A percentile compares a stretch with the other conserved stretches of the same genome.
phyloP scores from a whole-genome alignment of 1,140 invertebrate species.

The Rhagoletis zephyria region DNA sequence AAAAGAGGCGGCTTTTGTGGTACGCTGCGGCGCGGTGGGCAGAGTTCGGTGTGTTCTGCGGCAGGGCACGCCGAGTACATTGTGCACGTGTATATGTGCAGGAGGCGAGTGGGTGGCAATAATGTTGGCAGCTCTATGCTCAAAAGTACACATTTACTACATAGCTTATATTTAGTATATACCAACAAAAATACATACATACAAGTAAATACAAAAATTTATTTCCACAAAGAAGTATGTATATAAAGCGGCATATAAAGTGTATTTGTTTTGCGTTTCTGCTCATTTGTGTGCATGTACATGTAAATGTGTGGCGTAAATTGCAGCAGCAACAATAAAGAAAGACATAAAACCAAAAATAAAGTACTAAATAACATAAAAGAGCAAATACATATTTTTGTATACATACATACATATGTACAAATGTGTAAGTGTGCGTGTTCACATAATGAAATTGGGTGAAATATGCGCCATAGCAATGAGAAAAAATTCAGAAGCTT shows the following conservation, averaged over 20 bases:
- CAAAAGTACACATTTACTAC: constrained; percentile 18
- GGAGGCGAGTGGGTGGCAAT: background rate
- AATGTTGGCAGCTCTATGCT: constrained; percentile 5
- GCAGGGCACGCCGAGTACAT: background rate
- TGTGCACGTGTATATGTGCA: background rate
- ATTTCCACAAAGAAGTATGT: too few species aligned
- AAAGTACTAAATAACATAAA: constrained; percentile 14
- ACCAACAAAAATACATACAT: background rate
- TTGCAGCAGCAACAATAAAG: background rate
- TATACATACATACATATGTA: too few species aligned
- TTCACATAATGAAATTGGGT: constrained; percentile 42
- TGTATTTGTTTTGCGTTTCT: background rate
- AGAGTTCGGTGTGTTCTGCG: background rate
- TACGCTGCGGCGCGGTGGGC: background rate
- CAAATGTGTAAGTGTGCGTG: background rate
- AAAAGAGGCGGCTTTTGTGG: background rate
- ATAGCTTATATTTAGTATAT: constrained; percentile 29
- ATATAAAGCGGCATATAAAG: background rate
- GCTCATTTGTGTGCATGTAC: background rate
- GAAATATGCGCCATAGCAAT: constrained; percentile 17
- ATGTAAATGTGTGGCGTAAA: background rate
- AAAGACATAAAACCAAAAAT: constrained; percentile 22
- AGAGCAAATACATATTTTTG: background rate
- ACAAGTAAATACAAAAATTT: background rate
- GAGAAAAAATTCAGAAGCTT: background rate